Percentiles rank a stretch among this genome's conserved stretches.
Conservation (phyloP, 1,140 invertebrate genomes). For the Dendroctonus ponderosae region DNA sequence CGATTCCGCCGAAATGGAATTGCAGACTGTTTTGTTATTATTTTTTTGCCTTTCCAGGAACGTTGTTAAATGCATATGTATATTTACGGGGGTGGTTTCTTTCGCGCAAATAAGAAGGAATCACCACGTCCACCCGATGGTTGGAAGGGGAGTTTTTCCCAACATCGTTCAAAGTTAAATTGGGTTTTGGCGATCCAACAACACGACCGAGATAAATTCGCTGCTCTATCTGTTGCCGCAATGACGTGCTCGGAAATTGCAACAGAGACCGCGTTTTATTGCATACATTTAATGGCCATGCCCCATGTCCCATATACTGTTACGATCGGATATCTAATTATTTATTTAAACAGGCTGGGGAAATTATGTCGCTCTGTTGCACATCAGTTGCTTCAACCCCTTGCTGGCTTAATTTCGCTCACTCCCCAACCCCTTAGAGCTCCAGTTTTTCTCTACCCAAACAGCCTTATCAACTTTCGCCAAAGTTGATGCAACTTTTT, state of each 20-base stretch:
- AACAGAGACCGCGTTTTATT: conserved; percentile 3
- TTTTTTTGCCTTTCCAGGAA: not conserved
- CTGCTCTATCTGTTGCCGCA: conserved; percentile 26
- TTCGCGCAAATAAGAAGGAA: not conserved
- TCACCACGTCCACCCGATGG: not conserved
- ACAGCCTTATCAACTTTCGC: too few relatives aligned
- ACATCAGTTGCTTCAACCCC: too few relatives aligned
- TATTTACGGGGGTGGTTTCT: not conserved
- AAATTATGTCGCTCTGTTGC: too few relatives aligned
- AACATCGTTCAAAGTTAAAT: conserved; percentile 1
- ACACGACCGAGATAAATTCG: conserved; percentile 1
- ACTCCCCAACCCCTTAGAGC: too few relatives aligned
- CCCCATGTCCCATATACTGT: too few relatives aligned
- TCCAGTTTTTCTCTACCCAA: too few relatives aligned
- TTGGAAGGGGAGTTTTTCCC: not conserved
- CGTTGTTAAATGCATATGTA: not conserved
- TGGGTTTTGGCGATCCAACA: conserved; percentile 15
- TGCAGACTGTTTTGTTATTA: not conserved
- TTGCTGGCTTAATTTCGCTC: too few relatives aligned
- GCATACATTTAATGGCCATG: conserved; percentile 1
- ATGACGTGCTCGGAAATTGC: conserved; percentile 19
- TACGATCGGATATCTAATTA: too few relatives aligned
- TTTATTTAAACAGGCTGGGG: too few relatives aligned
- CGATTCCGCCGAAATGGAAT: conserved; percentile 8
- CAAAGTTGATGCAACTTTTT: too few relatives aligned